phyloP scores from a whole-genome alignment of 2,888 invertebrate genomes.

The Hemistola chrysoprasaria region DNA sequence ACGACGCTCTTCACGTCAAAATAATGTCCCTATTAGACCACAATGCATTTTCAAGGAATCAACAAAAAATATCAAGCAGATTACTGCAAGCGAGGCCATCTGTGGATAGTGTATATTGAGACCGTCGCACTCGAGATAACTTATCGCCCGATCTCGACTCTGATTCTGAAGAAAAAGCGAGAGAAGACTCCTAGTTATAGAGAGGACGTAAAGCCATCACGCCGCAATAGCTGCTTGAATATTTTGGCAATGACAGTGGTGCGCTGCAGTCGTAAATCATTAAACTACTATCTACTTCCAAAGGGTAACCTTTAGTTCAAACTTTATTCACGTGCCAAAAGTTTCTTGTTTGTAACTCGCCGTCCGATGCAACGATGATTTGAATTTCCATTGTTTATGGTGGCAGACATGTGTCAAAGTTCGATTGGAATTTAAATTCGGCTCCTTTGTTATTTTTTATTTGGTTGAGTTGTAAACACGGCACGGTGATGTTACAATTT shows the following conservation, averaged over 20 bases:
- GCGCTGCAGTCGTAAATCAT: too few relatives aligned
- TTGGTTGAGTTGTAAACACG: constrained; percentile 81
- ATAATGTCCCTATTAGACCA: constrained; percentile 81
- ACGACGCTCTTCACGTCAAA: constrained; percentile 74
- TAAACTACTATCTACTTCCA: too few relatives aligned
- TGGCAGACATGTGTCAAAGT: constrained; percentile 83
- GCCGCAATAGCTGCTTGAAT: constrained; percentile 75
- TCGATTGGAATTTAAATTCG: constrained; percentile 82
- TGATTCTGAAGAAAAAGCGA: constrained; percentile 78
- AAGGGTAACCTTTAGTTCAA: too few relatives aligned
- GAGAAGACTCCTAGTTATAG: constrained; percentile 80
- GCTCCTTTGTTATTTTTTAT: constrained; percentile 76
- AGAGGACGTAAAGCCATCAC: constrained; percentile 65
- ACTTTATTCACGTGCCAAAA: too few relatives aligned
- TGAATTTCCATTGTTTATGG: constrained; percentile 82
- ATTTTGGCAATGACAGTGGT: too few relatives aligned
- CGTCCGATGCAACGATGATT: constrained; percentile 70
- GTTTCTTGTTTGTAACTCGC: too few relatives aligned
- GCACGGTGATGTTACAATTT: constrained; percentile 80
- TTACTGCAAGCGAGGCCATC: constrained; percentile 78
- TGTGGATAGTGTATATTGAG: constrained; percentile 82
- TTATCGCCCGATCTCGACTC: constrained; percentile 76
- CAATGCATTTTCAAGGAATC: constrained; percentile 76
- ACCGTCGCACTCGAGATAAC: constrained; percentile 78
- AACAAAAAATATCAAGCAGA: constrained; percentile 72